Evolutionary conservation across 2,113 vertebrate species (phyloP), one percentile per base, ranked within the genome.

Genomic region (Barbus barbus): DNA sequence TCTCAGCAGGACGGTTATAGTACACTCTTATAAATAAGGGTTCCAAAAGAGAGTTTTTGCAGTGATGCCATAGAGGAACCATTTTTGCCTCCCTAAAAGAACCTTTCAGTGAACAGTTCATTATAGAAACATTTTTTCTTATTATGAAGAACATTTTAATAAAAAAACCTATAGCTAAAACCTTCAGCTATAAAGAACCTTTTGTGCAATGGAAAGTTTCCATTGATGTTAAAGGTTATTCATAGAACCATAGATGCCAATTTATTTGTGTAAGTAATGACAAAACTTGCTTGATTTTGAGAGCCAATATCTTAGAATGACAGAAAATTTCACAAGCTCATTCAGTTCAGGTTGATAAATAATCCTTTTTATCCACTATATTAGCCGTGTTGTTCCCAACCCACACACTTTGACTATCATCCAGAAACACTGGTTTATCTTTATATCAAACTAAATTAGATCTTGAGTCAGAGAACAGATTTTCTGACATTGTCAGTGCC

Each of bases 381-480:
- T 76, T 36, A 33, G 24, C n/a, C n/a, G n/a, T 13, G 14, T 36
- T 9, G 8, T 16, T 3, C 9, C 63, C 18, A 4, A 22, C 36
- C 36, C 69, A 44, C 22, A 71, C 6, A 71, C 5, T 11, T 13
- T 24, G 2, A 44, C 33, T 72, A 24, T 72, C 22, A 44, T 72
- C 69, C 36, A 38, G 38, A 36, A 36, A 58, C 31, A 12, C 13
- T 56, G 24, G 16, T 38, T 73, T 28, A 74, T 60, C 53, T 60
- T 46, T 82, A 36, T 56, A 83, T 74, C 38, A 24, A 79, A 83
- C 65, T 75, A 13, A 67, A 44, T 79, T 48, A 9, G 16, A 79
- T 79, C 28, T 65, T 7, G 14, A 65, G 61, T 65, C 61, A 31
- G 6, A 65, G 6, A 31, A 31, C 14, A 65, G 61, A 22, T 51